Evolutionary conservation across 1,140 invertebrate species (phyloP).

Genomic region (Trissolcus basalis): DNA sequence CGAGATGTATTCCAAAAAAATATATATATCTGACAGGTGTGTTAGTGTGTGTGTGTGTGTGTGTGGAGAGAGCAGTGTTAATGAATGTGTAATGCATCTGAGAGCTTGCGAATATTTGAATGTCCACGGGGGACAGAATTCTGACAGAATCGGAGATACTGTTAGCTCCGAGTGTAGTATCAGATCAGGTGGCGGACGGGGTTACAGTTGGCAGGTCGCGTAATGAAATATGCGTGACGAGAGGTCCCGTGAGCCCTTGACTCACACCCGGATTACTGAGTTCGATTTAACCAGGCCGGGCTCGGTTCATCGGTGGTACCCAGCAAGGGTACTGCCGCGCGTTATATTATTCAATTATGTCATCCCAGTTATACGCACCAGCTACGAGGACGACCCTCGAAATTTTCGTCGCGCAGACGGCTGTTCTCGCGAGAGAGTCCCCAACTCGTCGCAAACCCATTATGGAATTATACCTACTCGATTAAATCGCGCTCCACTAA

Average conservation of each 20-base stretch:
- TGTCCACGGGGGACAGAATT: conserved; percentile 47
- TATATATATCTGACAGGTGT: no score
- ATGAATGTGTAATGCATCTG: conserved; percentile 39
- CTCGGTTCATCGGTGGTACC: conserved; percentile 58
- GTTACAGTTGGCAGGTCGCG: conserved; percentile 65
- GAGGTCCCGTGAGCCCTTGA: conserved; percentile 71
- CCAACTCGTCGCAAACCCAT: conserved; percentile 64
- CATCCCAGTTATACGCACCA: conserved; percentile 73
- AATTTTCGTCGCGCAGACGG: conserved; percentile 54
- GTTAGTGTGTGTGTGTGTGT: no score
- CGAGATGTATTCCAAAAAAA: no score
- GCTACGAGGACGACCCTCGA: conserved; percentile 59
- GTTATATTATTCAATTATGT: conserved; percentile 77
- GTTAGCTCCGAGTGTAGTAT: conserved; percentile 45
- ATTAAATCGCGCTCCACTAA: conserved; percentile 70
- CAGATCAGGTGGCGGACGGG: conserved; percentile 50
- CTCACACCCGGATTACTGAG: conserved; percentile 69
- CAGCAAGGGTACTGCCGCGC: conserved; percentile 64
- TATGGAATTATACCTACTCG: conserved; percentile 74
- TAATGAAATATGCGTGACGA: conserved; percentile 76
- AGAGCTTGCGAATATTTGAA: conserved; percentile 53
- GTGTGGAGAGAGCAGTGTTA: conserved; percentile 17
- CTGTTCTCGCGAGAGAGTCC: conserved; percentile 57
- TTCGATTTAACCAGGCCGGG: conserved; percentile 62
- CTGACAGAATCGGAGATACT: conserved; percentile 51